phyloP scores from a whole-genome alignment of 2,113 vertebrate species.

The Prietella phreatophila region DNA sequence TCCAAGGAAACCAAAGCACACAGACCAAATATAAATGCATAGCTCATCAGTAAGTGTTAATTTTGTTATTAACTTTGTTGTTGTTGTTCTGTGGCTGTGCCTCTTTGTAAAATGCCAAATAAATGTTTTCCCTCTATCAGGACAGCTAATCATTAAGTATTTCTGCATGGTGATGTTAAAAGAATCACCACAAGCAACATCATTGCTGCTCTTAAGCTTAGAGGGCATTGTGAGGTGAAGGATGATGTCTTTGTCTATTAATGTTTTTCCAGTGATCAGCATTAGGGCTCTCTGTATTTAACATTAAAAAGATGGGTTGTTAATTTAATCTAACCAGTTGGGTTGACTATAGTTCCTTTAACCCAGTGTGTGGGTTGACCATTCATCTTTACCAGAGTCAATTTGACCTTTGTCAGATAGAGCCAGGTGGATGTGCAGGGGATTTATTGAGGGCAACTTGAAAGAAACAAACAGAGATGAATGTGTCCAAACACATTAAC shows the following conservation, averaged over 20 bases:
- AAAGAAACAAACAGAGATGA: too few species aligned
- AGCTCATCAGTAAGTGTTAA: background rate
- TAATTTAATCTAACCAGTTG: background rate
- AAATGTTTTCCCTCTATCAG: background rate
- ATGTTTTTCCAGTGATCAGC: background rate
- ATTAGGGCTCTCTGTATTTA: background rate
- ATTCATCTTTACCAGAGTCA: too few species aligned
- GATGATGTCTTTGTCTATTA: background rate
- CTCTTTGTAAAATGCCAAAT: slow-evolving; percentile 17
- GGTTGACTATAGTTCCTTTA: background rate
- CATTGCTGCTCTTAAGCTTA: background rate
- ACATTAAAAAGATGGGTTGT: background rate
- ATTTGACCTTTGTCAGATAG: too few species aligned
- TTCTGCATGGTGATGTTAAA: background rate
- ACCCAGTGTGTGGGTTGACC: too few species aligned
- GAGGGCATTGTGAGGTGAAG: background rate
- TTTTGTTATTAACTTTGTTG: background rate
- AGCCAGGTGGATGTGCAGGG: too few species aligned
- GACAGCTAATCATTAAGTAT: slow-evolving; percentile 17
- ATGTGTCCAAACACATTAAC: too few species aligned
- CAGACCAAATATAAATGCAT: background rate
- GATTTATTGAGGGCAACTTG: too few species aligned
- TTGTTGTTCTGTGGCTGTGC: background rate
- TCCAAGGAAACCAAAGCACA: background rate
- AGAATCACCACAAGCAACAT: background rate